phyloP scores from a whole-genome alignment of 1,140 invertebrate genomes.

The Tribolium madens region DNA sequence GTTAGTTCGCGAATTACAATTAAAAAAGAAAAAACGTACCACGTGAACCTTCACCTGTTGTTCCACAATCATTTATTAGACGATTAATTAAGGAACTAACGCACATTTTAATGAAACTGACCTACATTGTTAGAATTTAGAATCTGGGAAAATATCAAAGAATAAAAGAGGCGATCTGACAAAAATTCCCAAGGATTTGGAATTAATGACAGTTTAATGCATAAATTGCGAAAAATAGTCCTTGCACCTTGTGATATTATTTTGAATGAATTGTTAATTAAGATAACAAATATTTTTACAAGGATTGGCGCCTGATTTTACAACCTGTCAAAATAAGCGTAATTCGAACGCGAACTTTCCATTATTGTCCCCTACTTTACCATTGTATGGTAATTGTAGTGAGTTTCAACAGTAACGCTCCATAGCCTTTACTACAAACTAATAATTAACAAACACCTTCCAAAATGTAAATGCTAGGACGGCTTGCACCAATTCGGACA shows the following conservation, averaged over 20 bases:
- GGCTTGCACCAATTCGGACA: slow-evolving; percentile 1
- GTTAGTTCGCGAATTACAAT: background rate
- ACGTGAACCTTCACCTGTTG: slow-evolving; percentile 13
- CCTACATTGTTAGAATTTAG: slow-evolving; percentile 24
- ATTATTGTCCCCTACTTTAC: slow-evolving; percentile 24
- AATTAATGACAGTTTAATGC: slow-evolving; percentile 37
- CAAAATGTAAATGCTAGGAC: background rate
- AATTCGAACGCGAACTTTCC: slow-evolving; percentile 8
- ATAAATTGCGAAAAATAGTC: slow-evolving; percentile 34
- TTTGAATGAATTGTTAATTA: slow-evolving; percentile 21
- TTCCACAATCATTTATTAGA: slow-evolving; percentile 17
- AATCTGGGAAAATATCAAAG: slow-evolving; percentile 26
- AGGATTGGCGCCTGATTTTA: slow-evolving; percentile 3
- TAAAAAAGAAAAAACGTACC: background rate
- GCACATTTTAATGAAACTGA: slow-evolving; percentile 34
- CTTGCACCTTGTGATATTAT: slow-evolving; percentile 34
- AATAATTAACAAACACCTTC: slow-evolving; percentile 19
- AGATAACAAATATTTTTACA: slow-evolving; percentile 21
- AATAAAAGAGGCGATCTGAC: slow-evolving; percentile 21
- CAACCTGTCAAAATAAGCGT: background rate
- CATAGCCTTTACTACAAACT: slow-evolving; percentile 15
- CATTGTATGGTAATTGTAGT: slow-evolving; percentile 23
- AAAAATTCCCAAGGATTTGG: slow-evolving; percentile 34
- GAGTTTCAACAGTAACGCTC: slow-evolving; percentile 20
- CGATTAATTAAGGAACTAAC: slow-evolving; percentile 33